Evolutionary conservation across 2,113 vertebrate genomes (phyloP).

Genomic region (Rostratula benghalensis): DNA sequence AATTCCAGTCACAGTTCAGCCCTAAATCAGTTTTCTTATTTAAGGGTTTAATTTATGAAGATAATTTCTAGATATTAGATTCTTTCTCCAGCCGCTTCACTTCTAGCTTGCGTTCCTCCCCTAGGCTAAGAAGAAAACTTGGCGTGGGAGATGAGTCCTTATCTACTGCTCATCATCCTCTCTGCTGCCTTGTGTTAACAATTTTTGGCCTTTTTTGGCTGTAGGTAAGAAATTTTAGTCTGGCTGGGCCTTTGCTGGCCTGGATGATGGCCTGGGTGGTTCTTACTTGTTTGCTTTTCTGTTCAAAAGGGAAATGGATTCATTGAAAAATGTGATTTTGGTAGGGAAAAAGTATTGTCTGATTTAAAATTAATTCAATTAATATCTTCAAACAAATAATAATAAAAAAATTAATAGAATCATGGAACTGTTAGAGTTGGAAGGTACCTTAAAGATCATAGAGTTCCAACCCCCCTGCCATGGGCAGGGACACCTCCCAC

Average conservation of each 20-base stretch:
- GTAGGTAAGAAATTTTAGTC: not conserved
- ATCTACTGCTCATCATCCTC: not conserved
- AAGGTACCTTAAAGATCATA: too few relatives aligned
- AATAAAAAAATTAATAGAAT: not conserved
- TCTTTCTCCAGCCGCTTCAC: not conserved
- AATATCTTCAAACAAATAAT: not conserved
- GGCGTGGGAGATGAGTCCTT: not conserved
- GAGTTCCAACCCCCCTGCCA: too few relatives aligned
- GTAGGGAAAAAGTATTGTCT: not conserved
- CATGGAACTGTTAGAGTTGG: too few relatives aligned
- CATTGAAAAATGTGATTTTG: not conserved
- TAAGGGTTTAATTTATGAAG: not conserved
- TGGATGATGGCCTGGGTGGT: not conserved
- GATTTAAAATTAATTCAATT: not conserved
- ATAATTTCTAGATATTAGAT: not conserved
- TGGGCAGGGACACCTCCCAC: too few relatives aligned
- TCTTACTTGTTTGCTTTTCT: not conserved
- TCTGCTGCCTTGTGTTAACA: not conserved
- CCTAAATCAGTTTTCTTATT: not conserved
- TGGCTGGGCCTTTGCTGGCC: not conserved
- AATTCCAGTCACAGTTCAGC: not conserved
- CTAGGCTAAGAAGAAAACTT: not conserved
- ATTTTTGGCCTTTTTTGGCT: not conserved
- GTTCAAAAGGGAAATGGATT: not conserved
- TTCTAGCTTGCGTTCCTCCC: not conserved